phyloP scores from a whole-genome alignment of 2,888 invertebrate species.

The Pandemis heparana region DNA sequence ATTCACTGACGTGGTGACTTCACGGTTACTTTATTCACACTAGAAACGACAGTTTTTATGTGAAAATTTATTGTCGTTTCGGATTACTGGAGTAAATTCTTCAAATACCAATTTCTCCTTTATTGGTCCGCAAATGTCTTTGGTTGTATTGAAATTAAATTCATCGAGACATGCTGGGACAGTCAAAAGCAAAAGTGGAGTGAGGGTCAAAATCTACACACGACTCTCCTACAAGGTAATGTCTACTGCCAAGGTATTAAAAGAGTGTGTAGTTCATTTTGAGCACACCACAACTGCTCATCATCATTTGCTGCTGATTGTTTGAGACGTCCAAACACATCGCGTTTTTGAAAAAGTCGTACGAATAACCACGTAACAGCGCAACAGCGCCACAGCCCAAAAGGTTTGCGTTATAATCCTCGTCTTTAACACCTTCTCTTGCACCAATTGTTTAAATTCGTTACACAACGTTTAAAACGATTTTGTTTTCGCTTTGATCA shows the following conservation, averaged over 20 bases:
- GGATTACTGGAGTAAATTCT: constrained; percentile 42
- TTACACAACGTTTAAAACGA: not conserved
- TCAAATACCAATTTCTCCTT: constrained; percentile 11
- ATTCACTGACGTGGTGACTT: constrained; percentile 40
- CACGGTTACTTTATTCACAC: constrained; percentile 42
- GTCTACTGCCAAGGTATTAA: too few species aligned
- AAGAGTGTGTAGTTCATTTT: too few species aligned
- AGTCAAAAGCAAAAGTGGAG: too few species aligned
- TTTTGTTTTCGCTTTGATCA: not conserved
- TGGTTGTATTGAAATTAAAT: not conserved
- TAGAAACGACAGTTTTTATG: constrained; percentile 29
- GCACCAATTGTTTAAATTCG: not conserved
- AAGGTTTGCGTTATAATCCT: not conserved
- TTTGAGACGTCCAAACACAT: too few species aligned
- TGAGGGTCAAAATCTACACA: too few species aligned
- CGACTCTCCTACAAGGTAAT: too few species aligned
- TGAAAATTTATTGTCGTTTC: constrained; percentile 26
- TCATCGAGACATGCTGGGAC: not conserved
- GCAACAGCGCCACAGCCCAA: too few species aligned
- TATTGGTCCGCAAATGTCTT: constrained; percentile 6
- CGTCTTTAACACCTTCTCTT: not conserved
- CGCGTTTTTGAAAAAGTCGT: too few species aligned
- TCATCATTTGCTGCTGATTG: too few species aligned
- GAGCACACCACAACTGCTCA: too few species aligned
- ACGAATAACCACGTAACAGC: too few species aligned